Evolutionary conservation across 2,888 invertebrate genomes (phyloP).

Genomic region (Caenorhabditis japonica): DNA sequence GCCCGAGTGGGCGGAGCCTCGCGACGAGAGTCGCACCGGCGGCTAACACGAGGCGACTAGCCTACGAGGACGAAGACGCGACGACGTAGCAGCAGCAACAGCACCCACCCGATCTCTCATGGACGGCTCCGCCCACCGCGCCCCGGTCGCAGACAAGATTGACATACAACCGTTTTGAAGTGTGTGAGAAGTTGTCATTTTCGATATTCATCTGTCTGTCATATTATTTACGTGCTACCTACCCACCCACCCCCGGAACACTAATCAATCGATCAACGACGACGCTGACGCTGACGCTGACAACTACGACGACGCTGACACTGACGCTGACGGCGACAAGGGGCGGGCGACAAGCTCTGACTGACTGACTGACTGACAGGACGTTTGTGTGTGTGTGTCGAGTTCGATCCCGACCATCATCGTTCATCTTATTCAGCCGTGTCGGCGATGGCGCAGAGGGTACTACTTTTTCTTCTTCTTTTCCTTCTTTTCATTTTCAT

Average conservation of each 20-base stretch:
- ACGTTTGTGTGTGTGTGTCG: too few species aligned
- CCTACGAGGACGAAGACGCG: too few species aligned
- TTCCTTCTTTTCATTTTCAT: neutral
- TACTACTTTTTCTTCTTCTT: slow-evolving; percentile 38
- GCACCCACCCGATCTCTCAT: slow-evolving; percentile 17
- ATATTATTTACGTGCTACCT: slow-evolving; percentile 51
- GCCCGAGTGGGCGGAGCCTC: slow-evolving; percentile 25
- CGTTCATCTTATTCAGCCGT: slow-evolving; percentile 58
- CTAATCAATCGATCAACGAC: slow-evolving; percentile 53
- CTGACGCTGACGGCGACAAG: slow-evolving; percentile 1
- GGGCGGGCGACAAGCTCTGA: slow-evolving; percentile 36
- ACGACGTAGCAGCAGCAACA: too few species aligned
- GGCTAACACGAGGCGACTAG: slow-evolving; percentile 28
- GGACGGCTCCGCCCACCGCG: slow-evolving; percentile 39
- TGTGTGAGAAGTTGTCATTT: slow-evolving; percentile 58
- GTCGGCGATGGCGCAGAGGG: slow-evolving; percentile 57
- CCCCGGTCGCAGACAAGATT: slow-evolving; percentile 50
- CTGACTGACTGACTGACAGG: slow-evolving; percentile 28
- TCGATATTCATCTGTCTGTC: slow-evolving; percentile 60
- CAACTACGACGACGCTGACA: too few species aligned
- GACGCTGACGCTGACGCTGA: neutral
- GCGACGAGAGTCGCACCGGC: neutral
- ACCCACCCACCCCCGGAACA: slow-evolving; percentile 22
- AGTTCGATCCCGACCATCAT: slow-evolving; percentile 55
- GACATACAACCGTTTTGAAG: slow-evolving; percentile 61